Base-by-base conservation (phyloP, 2,797 vertebrate species). In the Kryptopterus vitreolus region DNA sequence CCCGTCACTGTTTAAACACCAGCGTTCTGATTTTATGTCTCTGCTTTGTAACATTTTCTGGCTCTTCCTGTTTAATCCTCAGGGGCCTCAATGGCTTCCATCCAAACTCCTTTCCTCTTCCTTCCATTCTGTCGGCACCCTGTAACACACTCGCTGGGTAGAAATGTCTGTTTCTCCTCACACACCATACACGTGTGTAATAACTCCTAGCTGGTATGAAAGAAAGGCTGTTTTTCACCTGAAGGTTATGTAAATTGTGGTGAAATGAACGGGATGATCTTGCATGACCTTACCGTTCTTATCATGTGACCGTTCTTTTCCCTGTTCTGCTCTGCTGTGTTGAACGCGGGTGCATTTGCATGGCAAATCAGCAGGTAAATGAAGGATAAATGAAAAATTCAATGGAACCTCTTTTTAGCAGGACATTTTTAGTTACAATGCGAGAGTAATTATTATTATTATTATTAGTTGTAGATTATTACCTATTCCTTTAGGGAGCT, bases 361-460 rank as follows among this genome's bases (percentile, higher is more conserved):
- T 81, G 79, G 16, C 86, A 90, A 89, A 87, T 89, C 33, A 89
- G 48, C 53, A 84, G 63, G 62, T 58, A 79, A 68, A 6, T 84
- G 59, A 66, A 53, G 76, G 43, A 55, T 38, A 76, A 59, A 18
- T 2, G 20, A 59, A 12, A 52, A 35, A 18, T 52, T 62, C 61
- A 31, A 20, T 53, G 20, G 50, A 53, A 50, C n/a, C 24, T 50
- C n/a, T 50, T 70, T 70, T 50, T 33, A 31, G 69, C 18, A 1
- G 24, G n/a, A 69, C 26, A 11, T 70, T 16, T 20, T 31, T 2
- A 3, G 29, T 55, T 55, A 33, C 4, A 16, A 20, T 50, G 46
- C 12, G 8, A 9, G n/a, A 50, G 52, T 43, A 66, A 10, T 52
- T 52, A 15, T 26, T 59, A 11, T 15, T 29, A 52, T 43, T 38